Base-by-base conservation (phyloP, 2,113 vertebrate genomes). In the Pipra filicauda region DNA sequence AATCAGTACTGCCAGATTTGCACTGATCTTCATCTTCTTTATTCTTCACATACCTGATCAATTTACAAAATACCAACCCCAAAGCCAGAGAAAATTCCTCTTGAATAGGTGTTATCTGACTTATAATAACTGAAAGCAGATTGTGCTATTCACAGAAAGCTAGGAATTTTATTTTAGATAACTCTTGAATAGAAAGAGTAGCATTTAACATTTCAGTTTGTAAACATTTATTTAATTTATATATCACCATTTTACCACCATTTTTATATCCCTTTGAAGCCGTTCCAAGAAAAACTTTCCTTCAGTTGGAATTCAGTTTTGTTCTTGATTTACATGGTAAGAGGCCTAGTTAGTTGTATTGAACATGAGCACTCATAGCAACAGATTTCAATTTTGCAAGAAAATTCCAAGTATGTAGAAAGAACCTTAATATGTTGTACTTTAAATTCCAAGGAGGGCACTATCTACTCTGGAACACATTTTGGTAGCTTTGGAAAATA, bases 301-400 rank as follows among this genome's bases (percentile, higher is more conserved):
- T 80, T 91, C 88, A 61, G 22, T 67, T 52, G 71, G 12, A 88
- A 86, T 75, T 59, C 2, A 30, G 95, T 95, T 95, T 73, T 84
- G 37, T 70, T 80, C 82, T 41, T 87, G 48, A 78, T 88, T 86
- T 91, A 48, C 66, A 72, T 37, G 23, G 87, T 61, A 84, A 91
- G 75, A 93, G 64, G 52, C 78, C 91, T 46, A 96, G 89, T 94
- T 94, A 90, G 71, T 87, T 91, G 55, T 65, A 57, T 91, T 78
- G 70, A 96, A 91, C 19, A 46, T 80, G 75, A 95, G 52, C 49
- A 66, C 95, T 77, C 67, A 93, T 30, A 80, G 8, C 70, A 92
- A 88, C 17, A 75, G 49, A 80, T 95, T 91, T 92, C 72, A 64
- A 23, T 90, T 81, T 94, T 10, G 4, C 66, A 65, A 85, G 84